phyloP scores from a whole-genome alignment of 1,140 invertebrate species.

The Mya arenaria region DNA sequence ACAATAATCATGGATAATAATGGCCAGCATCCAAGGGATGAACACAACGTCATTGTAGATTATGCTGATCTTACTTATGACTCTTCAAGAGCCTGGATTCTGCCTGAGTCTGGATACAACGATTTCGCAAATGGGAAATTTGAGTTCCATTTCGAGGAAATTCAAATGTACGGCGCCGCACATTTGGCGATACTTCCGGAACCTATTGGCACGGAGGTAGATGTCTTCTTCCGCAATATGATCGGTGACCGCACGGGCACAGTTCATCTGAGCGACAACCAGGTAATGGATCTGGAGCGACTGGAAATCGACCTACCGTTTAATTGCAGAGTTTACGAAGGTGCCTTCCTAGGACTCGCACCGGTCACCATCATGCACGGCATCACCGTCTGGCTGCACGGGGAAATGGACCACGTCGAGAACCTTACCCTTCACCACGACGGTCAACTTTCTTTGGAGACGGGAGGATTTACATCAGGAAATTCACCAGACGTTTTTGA shows the following conservation, averaged over 20 bases:
- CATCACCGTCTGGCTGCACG: constrained; percentile 72
- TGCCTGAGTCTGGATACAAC: constrained; percentile 68
- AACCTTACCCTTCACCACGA: constrained; percentile 71
- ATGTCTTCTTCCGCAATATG: constrained; percentile 71
- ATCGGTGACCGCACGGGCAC: constrained; percentile 74
- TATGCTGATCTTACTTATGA: constrained; percentile 66
- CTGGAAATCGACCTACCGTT: constrained; percentile 73
- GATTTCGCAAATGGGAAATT: constrained; percentile 63
- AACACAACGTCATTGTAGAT: constrained; percentile 63
- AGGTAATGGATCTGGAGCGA: constrained; percentile 69
- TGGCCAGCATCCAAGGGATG: constrained; percentile 59
- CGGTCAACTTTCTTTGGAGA: constrained; percentile 63
- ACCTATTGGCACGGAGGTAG: constrained; percentile 58
- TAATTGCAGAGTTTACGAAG: constrained; percentile 67
- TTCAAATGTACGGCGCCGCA: constrained; percentile 71
- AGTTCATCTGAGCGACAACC: constrained; percentile 68
- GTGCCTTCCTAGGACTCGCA: constrained; percentile 68
- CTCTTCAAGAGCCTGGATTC: constrained; percentile 71
- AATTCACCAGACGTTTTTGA: constrained; percentile 44
- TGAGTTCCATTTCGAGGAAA: constrained; percentile 69
- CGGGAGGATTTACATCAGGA: constrained; percentile 60
- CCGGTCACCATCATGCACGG: constrained; percentile 67
- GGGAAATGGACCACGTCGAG: constrained; percentile 66
- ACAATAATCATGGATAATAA: constrained; percentile 74
- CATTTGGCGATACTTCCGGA: constrained; percentile 70